Percentiles rank a stretch among this genome's conserved stretches.
Conservation (phyloP, 1,140 invertebrate species). For the Drosophila willistoni region DNA sequence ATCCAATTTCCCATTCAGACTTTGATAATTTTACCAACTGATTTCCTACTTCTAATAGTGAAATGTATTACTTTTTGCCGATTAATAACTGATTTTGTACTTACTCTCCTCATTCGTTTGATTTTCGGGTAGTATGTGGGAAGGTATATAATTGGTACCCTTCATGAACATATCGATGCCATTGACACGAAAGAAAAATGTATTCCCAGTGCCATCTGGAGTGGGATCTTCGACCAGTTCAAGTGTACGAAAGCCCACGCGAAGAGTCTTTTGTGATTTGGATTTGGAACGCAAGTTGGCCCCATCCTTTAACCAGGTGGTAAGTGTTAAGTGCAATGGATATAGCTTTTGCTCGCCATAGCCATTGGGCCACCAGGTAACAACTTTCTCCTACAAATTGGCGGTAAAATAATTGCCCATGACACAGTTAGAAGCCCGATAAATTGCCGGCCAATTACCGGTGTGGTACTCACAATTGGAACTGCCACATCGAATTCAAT, state of each 20-base stretch:
- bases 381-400: slow-evolving; percentile 83
- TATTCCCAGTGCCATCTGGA: slow-evolving; percentile 85
- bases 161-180: slow-evolving; percentile 96
- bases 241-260: slow-evolving; percentile 94
- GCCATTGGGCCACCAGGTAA: slow-evolving; percentile 97
- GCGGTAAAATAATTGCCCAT: slow-evolving; percentile 28
- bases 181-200: slow-evolving; percentile 96
- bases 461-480: slow-evolving; percentile 69
- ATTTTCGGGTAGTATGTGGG: slow-evolving; percentile 92
- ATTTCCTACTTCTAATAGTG: no score
- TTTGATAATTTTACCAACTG: no score
- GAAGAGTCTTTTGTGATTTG: slow-evolving; percentile 82
- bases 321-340: slow-evolving; percentile 85
- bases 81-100: slow-evolving; percentile 7
- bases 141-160: slow-evolving; percentile 98
- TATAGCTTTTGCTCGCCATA: slow-evolving; percentile 93
- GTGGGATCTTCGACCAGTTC: slow-evolving; percentile 89
- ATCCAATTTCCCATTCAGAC: neutral
- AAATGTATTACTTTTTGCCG: no score
- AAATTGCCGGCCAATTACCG: slow-evolving; percentile 38
- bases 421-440: slow-evolving; percentile 31
- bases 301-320: slow-evolving; percentile 56
- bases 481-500: slow-evolving; percentile 73
- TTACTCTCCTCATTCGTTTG: slow-evolving; percentile 83
- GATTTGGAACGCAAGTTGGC: slow-evolving; percentile 63